Evolutionary conservation across 2,888 invertebrate genomes (phyloP).

Genomic region (Mechanitis messenoides): DNA sequence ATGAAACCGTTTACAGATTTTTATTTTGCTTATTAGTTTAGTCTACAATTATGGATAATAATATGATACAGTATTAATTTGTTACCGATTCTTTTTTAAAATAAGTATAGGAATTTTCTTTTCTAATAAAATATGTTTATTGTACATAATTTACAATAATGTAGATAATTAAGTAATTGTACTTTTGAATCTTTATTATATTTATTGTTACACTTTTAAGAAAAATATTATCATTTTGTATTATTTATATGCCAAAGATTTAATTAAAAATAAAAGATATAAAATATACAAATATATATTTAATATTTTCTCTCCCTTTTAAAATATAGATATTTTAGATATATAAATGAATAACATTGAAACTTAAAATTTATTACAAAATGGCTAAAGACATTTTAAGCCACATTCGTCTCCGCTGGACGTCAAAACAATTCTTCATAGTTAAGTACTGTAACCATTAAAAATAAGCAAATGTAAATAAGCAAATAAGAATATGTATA

Average conservation of each 20-base stretch:
- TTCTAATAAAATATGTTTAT: neutral
- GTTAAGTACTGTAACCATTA: too few species aligned
- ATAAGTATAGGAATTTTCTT: neutral
- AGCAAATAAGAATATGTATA: too few species aligned
- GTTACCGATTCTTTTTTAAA: neutral
- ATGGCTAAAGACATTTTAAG: too few species aligned
- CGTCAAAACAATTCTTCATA: too few species aligned
- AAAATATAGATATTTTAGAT: too few species aligned
- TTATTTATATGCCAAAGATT: conserved; percentile 26
- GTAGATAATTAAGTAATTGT: neutral
- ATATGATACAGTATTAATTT: conserved; percentile 2
- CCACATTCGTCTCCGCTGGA: too few species aligned
- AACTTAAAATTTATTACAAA: too few species aligned
- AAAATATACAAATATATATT: neutral
- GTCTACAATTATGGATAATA: too few species aligned
- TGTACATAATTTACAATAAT: neutral
- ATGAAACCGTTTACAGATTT: too few species aligned
- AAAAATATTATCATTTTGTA: conserved; percentile 13
- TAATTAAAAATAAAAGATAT: conserved; percentile 16
- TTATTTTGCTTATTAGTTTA: too few species aligned
- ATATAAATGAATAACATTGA: too few species aligned
- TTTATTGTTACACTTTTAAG: conserved; percentile 4
- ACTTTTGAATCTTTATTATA: neutral
- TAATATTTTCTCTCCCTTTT: neutral
- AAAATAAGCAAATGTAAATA: too few species aligned